phyloP scores from a whole-genome alignment of 2,888 invertebrate genomes.

The Cephus rjabovi region DNA sequence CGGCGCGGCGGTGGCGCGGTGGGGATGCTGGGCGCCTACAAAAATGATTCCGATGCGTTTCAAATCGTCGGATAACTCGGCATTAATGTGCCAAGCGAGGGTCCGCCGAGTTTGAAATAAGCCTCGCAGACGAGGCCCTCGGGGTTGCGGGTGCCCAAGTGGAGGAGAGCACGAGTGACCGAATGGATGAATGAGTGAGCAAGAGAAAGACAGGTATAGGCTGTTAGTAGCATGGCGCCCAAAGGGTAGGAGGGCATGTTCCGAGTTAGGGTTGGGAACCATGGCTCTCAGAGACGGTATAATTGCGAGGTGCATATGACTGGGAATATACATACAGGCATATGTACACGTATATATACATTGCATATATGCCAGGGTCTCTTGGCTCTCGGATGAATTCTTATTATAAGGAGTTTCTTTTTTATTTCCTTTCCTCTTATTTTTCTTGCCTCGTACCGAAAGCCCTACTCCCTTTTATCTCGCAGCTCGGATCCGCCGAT shows the following conservation, averaged over 20 bases:
- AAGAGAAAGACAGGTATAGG: background rate
- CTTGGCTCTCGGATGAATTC: constrained; percentile 44
- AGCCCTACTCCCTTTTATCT: background rate
- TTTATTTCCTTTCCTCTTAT: constrained; percentile 34
- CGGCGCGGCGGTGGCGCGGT: constrained; percentile 16
- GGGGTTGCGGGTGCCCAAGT: background rate
- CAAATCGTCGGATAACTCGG: constrained; percentile 54
- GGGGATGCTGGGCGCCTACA: constrained; percentile 29
- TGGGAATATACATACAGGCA: constrained; percentile 22
- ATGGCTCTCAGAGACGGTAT: constrained; percentile 28
- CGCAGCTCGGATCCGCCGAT: background rate
- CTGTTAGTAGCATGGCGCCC: constrained; percentile 21
- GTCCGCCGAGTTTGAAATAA: constrained; percentile 28
- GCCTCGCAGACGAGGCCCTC: constrained; percentile 20
- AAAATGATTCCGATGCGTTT: constrained; percentile 57
- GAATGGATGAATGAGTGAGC: constrained; percentile 1
- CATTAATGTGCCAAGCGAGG: constrained; percentile 49
- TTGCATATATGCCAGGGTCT: constrained; percentile 30
- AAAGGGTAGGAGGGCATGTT: constrained; percentile 15
- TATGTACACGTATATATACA: background rate
- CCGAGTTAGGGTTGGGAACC: constrained; percentile 16
- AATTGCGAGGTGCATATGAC: constrained; percentile 49
- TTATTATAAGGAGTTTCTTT: constrained; percentile 22
- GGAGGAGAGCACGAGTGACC: background rate
- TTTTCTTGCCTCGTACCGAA: constrained; percentile 24